These are phyloP conservation scores for Oxyura jamaicensis DNA, from an alignment of 2,113 vertebrate species.

Conservation along the genomic window DNA sequence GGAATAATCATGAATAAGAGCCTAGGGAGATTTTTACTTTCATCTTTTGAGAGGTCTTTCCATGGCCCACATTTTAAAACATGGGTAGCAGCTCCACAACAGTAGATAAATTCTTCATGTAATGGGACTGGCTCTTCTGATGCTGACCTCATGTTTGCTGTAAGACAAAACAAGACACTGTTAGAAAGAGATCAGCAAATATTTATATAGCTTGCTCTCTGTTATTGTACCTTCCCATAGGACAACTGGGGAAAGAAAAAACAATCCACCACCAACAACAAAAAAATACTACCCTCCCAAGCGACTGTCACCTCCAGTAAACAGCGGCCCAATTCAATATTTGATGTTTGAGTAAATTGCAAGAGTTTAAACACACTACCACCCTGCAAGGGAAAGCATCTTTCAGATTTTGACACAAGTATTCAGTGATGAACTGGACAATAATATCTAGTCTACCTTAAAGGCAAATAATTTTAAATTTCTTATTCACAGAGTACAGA, in stretches of 20 bases:
- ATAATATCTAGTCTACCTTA: background rate
- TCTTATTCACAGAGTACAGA: background rate
- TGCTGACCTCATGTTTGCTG: constrained; percentile 14
- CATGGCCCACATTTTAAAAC: constrained; percentile 81
- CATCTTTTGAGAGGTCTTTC: constrained; percentile 71
- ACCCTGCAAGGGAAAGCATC: background rate
- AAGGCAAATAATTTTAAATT: background rate
- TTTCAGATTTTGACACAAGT: background rate
- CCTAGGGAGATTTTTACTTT: constrained; percentile 64
- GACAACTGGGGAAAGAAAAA: background rate
- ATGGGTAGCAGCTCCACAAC: constrained; percentile 78
- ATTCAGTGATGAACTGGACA: background rate
- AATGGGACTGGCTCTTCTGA: constrained; percentile 73
- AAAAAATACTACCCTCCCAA: background rate
- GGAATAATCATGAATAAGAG: constrained; percentile 80
- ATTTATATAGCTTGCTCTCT: background rate
- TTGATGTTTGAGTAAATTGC: background rate
- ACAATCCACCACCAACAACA: background rate
- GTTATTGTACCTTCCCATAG: background rate
- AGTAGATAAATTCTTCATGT: constrained; percentile 78
- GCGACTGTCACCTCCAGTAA: background rate
- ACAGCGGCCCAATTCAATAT: background rate
- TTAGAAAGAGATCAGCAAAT: background rate
- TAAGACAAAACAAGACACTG: constrained; percentile 37
- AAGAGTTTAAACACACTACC: background rate